Base-by-base conservation (phyloP, 2,797 vertebrate species). In the Argyrosomus regius region DNA sequence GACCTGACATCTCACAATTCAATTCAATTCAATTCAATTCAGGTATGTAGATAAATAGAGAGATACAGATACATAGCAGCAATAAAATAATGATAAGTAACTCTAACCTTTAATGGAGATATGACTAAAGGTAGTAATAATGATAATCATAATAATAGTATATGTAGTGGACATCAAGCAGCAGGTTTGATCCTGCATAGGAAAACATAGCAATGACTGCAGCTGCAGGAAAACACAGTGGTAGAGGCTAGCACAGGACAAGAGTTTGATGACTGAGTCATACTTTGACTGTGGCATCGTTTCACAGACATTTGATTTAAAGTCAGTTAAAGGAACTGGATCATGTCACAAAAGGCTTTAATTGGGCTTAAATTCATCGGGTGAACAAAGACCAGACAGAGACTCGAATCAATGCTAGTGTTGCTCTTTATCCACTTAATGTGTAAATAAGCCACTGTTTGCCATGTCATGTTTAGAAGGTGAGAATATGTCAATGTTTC, bases 171-270 rank as follows among this genome's bases (percentile, higher is more conserved):
- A 31, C 31, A 31, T 31, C 31, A 31, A 31, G 31, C 31, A 31
- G 31, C 31, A 31, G 16, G 48, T 24, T 31, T n/a, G 28, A 43
- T n/a, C 11, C 24, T 43, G 20, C 20, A 28, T 48, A 28, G 54
- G 39, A 71, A 62, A 67, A 26, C 39, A 56, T 43, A 75, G 41
- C 64, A 46, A 39, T 59, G 20, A 70, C 6, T 26, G n/a, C 5
- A 0, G 48, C 72, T 39, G 53, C 2, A 8, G 61, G 57, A 65
- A 41, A 56, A 43, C 6, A 18, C 9, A 52, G 6, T 8, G 16
- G 17, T 8, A 4, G 3, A 28, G 65, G 46, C 2, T 0, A 53
- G 31, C 31, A 53, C 48, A 22, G 24, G 5, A 35, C 18, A 24
- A 2, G 16, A 31, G 20, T 54, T 22, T 46, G 72, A 52, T 22